Evolutionary conservation across 2,113 vertebrate species (phyloP).

Genomic region (Equus quagga): DNA sequence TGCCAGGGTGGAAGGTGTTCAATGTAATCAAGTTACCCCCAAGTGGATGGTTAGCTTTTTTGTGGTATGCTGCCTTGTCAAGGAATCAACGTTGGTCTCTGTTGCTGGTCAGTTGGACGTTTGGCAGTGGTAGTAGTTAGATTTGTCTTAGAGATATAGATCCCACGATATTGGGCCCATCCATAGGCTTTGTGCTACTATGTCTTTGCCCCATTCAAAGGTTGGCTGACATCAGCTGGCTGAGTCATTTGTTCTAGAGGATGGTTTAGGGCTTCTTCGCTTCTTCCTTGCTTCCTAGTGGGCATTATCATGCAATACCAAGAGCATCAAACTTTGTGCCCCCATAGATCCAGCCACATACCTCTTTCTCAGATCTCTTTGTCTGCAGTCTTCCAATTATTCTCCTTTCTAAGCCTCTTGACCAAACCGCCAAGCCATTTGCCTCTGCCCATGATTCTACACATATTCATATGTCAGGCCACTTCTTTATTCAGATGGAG

Average conservation of each 20-base stretch:
- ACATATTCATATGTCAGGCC: rapidly evolving
- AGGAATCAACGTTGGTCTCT: not conserved
- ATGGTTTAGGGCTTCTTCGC: not conserved
- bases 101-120: not conserved
- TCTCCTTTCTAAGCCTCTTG: not conserved
- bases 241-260: not conserved
- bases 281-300: not conserved
- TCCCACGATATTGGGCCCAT: not conserved
- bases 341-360: not conserved
- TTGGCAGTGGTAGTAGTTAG: not conserved
- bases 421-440: not conserved
- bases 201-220: not conserved
- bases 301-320: not conserved
- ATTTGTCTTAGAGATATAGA: not conserved
- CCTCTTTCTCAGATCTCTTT: not conserved
- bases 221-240: not conserved
- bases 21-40: not conserved
- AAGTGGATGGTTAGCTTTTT: not conserved
- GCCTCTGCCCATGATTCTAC: not conserved
- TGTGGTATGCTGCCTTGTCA: not conserved
- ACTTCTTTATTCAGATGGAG: not conserved
- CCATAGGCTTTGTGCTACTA: rapidly evolving
- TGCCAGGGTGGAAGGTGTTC: not conserved
- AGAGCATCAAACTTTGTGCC: not conserved
- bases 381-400: not conserved